Conservation (phyloP, 2,113 vertebrate species). For the Echinops telfairi region DNA sequence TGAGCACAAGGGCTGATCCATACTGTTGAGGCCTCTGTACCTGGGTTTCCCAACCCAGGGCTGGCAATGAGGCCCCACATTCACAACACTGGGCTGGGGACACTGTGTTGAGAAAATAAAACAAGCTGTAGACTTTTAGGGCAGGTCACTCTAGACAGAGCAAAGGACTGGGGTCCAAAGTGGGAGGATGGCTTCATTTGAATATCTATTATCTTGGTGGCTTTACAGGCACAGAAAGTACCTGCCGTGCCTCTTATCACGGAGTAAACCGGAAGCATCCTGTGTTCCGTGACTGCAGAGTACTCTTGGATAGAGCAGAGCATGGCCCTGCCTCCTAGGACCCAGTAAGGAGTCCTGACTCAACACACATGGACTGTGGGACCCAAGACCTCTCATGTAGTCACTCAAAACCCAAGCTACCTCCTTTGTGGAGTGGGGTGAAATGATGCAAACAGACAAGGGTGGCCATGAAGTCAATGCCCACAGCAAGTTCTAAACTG, state of each 20-base stretch:
- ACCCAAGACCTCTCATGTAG: not conserved
- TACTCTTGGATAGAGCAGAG: not conserved
- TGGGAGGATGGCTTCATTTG: too few relatives aligned
- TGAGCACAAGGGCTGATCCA: too few relatives aligned
- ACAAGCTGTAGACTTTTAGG: too few relatives aligned
- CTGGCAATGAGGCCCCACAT: too few relatives aligned
- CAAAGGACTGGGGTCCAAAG: too few relatives aligned
- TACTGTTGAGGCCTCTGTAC: too few relatives aligned
- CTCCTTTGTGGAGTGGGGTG: not conserved
- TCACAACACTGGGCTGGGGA: too few relatives aligned
- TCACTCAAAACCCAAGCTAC: not conserved
- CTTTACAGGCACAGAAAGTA: not conserved
- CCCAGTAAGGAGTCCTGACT: not conserved
- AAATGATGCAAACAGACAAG: not conserved
- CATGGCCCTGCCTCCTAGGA: not conserved
- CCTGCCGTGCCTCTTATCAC: not conserved
- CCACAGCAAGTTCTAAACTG: not conserved
- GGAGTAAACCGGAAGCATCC: not conserved
- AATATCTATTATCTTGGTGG: not conserved
- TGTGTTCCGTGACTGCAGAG: not conserved
- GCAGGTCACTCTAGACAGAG: too few relatives aligned
- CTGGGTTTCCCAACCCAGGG: too few relatives aligned
- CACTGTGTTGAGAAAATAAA: too few relatives aligned
- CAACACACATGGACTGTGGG: not conserved
- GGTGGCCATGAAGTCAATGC: not conserved